Evolutionary conservation across 1,140 invertebrate genomes (phyloP).

Genomic region (Dreissena rostriformis): DNA sequence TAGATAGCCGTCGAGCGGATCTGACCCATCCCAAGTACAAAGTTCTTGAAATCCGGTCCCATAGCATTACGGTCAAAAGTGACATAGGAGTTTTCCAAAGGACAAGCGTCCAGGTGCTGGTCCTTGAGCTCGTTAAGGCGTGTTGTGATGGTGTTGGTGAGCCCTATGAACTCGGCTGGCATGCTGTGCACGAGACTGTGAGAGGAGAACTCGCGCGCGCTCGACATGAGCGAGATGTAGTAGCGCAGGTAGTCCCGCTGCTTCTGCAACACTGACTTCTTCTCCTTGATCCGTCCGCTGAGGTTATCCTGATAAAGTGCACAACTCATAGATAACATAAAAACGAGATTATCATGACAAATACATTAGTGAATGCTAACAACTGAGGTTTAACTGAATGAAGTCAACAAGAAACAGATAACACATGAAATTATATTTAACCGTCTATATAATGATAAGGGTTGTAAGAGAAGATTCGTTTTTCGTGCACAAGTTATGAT

Average conservation of each 20-base stretch:
- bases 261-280: slow-evolving; percentile 53
- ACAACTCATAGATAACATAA: too few species aligned
- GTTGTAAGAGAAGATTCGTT: too few species aligned
- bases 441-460: too few species aligned
- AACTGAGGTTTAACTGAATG: too few species aligned
- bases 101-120: slow-evolving; percentile 57
- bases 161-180: slow-evolving; percentile 57
- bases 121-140: slow-evolving; percentile 50
- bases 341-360: too few species aligned
- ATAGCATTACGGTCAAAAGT: slow-evolving; percentile 59
- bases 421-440: too few species aligned
- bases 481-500: too few species aligned
- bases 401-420: too few species aligned
- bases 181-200: slow-evolving; percentile 58
- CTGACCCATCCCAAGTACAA: slow-evolving; percentile 58
- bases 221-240: slow-evolving; percentile 55
- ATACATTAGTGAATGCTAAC: too few species aligned
- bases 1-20: slow-evolving; percentile 62
- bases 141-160: slow-evolving; percentile 52
- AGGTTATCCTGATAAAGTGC: slow-evolving; percentile 22
- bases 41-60: slow-evolving; percentile 59
- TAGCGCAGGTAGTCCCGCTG: slow-evolving; percentile 52
- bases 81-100: slow-evolving; percentile 61
- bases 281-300: slow-evolving; percentile 43
- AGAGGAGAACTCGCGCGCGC: slow-evolving; percentile 56